Evolutionary conservation across 2,797 vertebrate species (phyloP), one percentile per base, ranked within the genome.

Genomic region (Zenarchopterus dispar): DNA sequence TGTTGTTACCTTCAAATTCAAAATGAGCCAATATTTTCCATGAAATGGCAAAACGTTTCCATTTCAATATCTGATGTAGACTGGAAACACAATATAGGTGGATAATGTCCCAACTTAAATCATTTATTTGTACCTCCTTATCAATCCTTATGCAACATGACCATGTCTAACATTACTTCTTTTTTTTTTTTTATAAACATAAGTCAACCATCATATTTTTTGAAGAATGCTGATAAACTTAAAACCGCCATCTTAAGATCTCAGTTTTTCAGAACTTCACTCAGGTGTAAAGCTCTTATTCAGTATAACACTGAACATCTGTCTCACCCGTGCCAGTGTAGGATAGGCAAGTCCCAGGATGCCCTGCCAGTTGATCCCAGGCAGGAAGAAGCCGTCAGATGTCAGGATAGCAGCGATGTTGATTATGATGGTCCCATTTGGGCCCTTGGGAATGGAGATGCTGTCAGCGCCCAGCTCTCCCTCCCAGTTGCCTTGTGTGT

Each of bases 401-500:
- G 93, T 85, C 23, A 95, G 82, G 85, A 99, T 99, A 17, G 94
- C 93, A 26, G 96, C 97, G 9, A 99, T 91, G 87, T 97, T 98
- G 77, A 97, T 84, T 2, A 60, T 78, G 63, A 95, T 86, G 54
- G 92, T 93, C 41, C 89, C 90, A 16, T 94, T 94, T 60, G 95
- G 92, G 56, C 95, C 97, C 28, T 94, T 93, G 0, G 96, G 94
- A 57, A 99, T 92, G 54, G 91, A 88, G 73, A 98, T 84, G 0
- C 71, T 3, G 80, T 99, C 98, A 1, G 91, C 89, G 43, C 96
- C 96, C 33, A 99, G 93, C 11, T 93, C 81, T n/a, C 98, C 98
- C 0, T 92, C 94, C 98, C 97, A 99, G 89, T 95, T 97, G 17
- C 98, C 98, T 73, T 99, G 97, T 0, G 97, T 99, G 88, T 99